A percentile compares a stretch with the other conserved stretches of the same genome.
Conservation (phyloP, 2,888 invertebrate species). For the Atethmia centrago region DNA sequence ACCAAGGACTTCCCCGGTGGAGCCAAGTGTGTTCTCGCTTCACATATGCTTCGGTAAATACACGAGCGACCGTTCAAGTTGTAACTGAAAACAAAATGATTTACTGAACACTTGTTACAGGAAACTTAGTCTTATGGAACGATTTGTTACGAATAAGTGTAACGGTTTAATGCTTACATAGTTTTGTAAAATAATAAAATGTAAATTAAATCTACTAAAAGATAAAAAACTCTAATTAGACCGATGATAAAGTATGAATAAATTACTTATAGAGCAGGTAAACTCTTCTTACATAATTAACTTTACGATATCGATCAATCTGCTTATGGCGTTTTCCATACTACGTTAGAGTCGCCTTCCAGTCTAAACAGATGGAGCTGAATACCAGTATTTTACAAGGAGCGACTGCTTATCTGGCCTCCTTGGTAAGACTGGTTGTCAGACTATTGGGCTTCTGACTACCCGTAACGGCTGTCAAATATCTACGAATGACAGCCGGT, state of each 20-base stretch:
- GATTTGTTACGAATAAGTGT: slow-evolving; percentile 21
- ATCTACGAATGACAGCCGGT: too few relatives aligned
- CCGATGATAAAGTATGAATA: neutral
- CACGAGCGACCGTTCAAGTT: slow-evolving; percentile 92
- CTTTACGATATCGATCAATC: neutral
- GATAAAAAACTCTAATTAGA: neutral
- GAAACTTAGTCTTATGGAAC: slow-evolving; percentile 52
- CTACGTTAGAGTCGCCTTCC: too few relatives aligned
- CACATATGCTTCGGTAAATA: slow-evolving; percentile 92
- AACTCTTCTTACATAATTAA: neutral
- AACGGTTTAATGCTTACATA: slow-evolving; percentile 28
- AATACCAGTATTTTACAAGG: too few relatives aligned
- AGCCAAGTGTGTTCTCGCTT: slow-evolving; percentile 90
- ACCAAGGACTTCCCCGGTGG: slow-evolving; percentile 92
- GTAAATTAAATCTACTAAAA: neutral
- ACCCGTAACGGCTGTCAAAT: too few relatives aligned
- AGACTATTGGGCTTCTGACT: too few relatives aligned
- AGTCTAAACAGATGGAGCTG: too few relatives aligned
- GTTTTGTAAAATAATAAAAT: neutral
- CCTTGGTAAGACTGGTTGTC: too few relatives aligned
- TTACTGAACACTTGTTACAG: slow-evolving; percentile 60
- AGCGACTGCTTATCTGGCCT: too few relatives aligned
- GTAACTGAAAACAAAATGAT: slow-evolving; percentile 85
- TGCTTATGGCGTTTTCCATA: too few relatives aligned
- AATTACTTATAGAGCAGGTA: neutral